Evolutionary conservation across 2,797 vertebrate species (phyloP).

Genomic region (Sus cebifrons): DNA sequence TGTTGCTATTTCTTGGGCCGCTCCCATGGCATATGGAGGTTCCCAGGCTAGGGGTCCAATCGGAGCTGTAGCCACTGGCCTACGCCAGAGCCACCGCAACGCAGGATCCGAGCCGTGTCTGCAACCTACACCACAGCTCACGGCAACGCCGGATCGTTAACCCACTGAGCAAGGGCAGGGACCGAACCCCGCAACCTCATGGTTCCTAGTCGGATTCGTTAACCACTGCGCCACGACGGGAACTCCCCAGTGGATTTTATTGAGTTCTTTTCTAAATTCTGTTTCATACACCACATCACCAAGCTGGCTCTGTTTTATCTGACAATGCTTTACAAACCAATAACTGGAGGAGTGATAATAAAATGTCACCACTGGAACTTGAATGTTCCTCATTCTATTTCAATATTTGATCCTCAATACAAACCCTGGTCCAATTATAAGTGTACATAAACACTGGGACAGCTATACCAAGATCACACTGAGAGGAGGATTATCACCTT

Average conservation of each 20-base stretch:
- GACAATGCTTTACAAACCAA: background rate
- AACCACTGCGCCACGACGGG: too few species aligned
- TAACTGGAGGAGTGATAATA: background rate
- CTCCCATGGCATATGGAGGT: too few species aligned
- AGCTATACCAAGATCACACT: background rate
- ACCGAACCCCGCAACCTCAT: too few species aligned
- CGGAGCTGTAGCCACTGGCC: too few species aligned
- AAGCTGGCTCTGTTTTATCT: background rate
- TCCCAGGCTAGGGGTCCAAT: too few species aligned
- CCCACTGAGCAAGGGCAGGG: too few species aligned
- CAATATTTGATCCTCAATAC: background rate
- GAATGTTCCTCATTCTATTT: background rate
- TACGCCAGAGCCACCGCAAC: too few species aligned
- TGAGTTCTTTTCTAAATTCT: conserved; percentile 37
- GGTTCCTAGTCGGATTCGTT: too few species aligned
- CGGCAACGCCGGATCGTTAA: too few species aligned
- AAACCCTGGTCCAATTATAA: background rate
- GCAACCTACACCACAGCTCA: too few species aligned
- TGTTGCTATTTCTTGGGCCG: too few species aligned
- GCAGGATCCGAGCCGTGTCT: too few species aligned
- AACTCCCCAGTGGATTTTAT: background rate
- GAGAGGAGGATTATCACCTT: background rate
- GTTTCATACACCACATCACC: background rate
- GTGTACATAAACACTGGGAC: background rate
- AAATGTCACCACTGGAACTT: background rate